Conservation (phyloP, 2,113 vertebrate species). For the Entelurus aequoreus region DNA sequence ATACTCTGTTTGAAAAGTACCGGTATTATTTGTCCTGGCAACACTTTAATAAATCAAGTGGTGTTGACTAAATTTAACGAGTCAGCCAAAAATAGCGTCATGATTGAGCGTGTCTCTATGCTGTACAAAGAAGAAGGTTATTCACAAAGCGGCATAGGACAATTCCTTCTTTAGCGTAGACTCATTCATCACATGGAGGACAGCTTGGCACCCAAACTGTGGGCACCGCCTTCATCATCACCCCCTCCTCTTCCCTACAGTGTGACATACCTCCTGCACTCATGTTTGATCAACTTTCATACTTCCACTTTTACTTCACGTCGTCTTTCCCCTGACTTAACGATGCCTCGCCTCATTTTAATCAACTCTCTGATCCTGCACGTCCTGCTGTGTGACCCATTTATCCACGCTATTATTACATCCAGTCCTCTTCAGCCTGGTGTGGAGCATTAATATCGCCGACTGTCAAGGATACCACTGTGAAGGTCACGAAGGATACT, state of each 20-base stretch:
- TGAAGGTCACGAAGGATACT: too few species aligned
- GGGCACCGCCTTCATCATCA: neutral
- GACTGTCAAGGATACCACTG: too few species aligned
- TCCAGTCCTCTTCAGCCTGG: too few species aligned
- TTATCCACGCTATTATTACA: too few species aligned
- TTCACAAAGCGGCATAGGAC: constrained; percentile 17
- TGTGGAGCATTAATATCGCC: too few species aligned
- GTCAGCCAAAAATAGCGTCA: neutral
- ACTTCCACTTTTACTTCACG: neutral
- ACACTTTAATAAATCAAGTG: too few species aligned
- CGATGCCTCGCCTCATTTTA: constrained; percentile 48
- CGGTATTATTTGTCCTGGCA: too few species aligned
- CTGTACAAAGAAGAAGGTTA: constrained; percentile 41
- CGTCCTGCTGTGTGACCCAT: too few species aligned
- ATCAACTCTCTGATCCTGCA: constrained; percentile 29
- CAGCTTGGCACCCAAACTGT: constrained; percentile 49
- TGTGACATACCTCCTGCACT: constrained; percentile 12
- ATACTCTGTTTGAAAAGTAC: too few species aligned
- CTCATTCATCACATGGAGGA: constrained; percentile 69
- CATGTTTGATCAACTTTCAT: neutral
- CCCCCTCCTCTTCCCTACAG: constrained; percentile 4
- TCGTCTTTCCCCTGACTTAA: constrained; percentile 9
- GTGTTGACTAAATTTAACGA: too few species aligned
- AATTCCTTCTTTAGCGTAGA: constrained; percentile 59
- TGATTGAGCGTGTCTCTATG: constrained; percentile 25